These are phyloP conservation scores for Heliconius aoede DNA, from an alignment of 2,888 invertebrate species.

Conservation along the genomic window DNA sequence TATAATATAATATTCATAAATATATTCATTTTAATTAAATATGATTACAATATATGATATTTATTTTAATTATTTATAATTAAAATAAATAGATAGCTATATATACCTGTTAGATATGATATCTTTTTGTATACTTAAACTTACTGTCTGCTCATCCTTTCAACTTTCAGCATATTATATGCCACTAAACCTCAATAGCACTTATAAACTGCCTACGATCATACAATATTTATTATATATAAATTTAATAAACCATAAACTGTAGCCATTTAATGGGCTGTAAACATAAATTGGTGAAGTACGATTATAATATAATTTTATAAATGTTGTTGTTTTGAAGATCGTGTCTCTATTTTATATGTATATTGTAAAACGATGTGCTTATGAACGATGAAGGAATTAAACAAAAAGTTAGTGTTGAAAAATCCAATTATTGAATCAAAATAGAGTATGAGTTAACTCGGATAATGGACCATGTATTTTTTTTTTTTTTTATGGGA, in stretches of 20 bases:
- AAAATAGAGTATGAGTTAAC: no score
- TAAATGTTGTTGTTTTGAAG: not conserved
- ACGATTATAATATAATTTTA: no score
- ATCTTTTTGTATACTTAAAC: no score
- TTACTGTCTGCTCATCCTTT: not conserved
- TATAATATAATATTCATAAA: not conserved
- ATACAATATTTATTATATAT: slow-evolving; percentile 1
- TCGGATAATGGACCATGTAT: no score
- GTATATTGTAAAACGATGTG: not conserved
- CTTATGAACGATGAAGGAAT: no score
- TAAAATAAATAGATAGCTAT: not conserved
- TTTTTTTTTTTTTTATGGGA: no score
- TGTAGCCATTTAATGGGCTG: slow-evolving; percentile 7
- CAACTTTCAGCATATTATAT: not conserved
- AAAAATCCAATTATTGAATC: no score
- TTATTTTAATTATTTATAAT: no score
- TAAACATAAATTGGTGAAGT: not conserved
- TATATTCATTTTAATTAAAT: no score
- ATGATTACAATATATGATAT: no score
- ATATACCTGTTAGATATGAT: no score
- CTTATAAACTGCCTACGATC: not conserved
- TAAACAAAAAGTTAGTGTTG: no score
- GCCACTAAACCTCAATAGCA: not conserved
- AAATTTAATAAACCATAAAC: not conserved
- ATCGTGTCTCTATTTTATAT: not conserved